Base-by-base conservation (phyloP, 2,113 vertebrate genomes). In the Pygoscelis adeliae region DNA sequence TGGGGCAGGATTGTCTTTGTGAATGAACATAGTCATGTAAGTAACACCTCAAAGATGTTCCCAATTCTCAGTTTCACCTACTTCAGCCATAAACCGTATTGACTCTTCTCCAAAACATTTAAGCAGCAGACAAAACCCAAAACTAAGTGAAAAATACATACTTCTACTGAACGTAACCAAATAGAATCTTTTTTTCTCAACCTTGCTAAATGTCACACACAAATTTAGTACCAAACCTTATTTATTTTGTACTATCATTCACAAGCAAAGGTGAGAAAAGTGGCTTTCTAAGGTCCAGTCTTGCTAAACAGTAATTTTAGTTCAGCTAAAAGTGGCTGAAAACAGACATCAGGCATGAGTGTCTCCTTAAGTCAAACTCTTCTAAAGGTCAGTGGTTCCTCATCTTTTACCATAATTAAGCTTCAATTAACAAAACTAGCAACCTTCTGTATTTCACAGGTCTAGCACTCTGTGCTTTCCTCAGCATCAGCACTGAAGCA, bases 321-420 rank as follows among this genome's bases (percentile, higher is more conserved):
- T 85, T 69, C 56, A 61, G 62, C 82, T 92, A 89, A 89, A 94
- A 76, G 40, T 16, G 15, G 30, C 78, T 91, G 87, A 83, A 97
- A 91, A 91, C 17, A 83, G 61, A 44, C 70, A 74, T 58, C 65
- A 81, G 65, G 47, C 58, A 91, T 27, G 73, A 96, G 87, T 78
- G 93, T 90, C 87, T 95, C 89, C 87, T 89, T 91, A 94, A 93
- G 87, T 52, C 44, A 76, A 89, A 91, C 76, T 81, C 87, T 42
- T 78, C 19, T 25, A 97, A 94, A 96, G 78, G 93, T 91, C 87
- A 96, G 77, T 78, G 81, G 91, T 56, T 95, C 44, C 81, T 70
- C 69, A 61, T 87, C 73, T 95, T 76, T 44, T 5, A 91, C 91
- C 77, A 76, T 53, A 96, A 88, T 72, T 83, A 67, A 91, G 49